Conservation (phyloP, 2,888 invertebrate species). For the Andrena haemorrhoa region DNA sequence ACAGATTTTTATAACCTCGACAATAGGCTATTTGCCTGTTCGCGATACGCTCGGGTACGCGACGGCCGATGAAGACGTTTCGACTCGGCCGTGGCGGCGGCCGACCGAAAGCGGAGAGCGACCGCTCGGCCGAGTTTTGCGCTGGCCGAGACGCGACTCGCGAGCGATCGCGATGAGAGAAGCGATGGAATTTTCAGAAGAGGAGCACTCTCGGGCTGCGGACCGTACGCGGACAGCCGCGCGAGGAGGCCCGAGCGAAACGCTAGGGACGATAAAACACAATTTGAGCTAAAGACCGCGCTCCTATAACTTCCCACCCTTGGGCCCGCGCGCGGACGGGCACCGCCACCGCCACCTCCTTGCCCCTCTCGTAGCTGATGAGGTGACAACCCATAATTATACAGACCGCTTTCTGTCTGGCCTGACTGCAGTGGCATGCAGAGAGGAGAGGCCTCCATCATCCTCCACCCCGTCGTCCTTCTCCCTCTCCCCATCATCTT, state of each 20-base stretch:
- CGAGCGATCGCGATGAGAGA: neutral
- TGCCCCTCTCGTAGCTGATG: slow-evolving; percentile 81
- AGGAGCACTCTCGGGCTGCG: neutral
- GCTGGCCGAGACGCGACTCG: too few species aligned
- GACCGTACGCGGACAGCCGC: slow-evolving; percentile 29
- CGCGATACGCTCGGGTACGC: slow-evolving; percentile 36
- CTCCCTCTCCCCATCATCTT: slow-evolving; percentile 43
- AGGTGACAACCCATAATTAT: slow-evolving; percentile 85
- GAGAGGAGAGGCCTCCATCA: slow-evolving; percentile 81
- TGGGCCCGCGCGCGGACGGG: slow-evolving; percentile 61
- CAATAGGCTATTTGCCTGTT: slow-evolving; percentile 56
- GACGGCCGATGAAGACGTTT: slow-evolving; percentile 68
- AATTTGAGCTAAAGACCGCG: slow-evolving; percentile 84
- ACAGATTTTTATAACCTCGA: slow-evolving; percentile 62
- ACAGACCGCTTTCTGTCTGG: slow-evolving; percentile 84
- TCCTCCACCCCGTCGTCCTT: slow-evolving; percentile 70
- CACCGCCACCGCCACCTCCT: slow-evolving; percentile 50
- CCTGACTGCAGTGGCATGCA: slow-evolving; percentile 84
- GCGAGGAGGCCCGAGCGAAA: slow-evolving; percentile 70
- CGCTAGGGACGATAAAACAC: slow-evolving; percentile 83
- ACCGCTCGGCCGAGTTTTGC: too few species aligned
- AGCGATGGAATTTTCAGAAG: neutral
- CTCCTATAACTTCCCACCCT: slow-evolving; percentile 76
- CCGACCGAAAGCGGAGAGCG: too few species aligned
- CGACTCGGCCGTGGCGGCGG: neutral